Base-by-base conservation (phyloP, 2,797 vertebrate species). In the Thamnophis elegans region DNA sequence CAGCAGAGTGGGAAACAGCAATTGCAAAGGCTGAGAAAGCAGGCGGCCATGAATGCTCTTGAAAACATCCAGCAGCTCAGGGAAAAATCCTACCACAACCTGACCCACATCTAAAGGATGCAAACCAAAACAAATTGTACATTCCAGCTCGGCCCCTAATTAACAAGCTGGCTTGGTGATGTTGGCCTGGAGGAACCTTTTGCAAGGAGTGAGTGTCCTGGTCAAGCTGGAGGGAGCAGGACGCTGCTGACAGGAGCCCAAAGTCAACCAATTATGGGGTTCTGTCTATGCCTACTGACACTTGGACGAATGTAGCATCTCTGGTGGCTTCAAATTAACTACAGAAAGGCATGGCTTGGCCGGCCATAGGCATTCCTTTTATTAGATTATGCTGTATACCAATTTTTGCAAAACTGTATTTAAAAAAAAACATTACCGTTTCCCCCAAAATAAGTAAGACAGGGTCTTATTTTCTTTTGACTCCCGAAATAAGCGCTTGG, bases 1-100 rank as follows among this genome's bases (percentile, higher is more conserved):
- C 96, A 96, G 95, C 91, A 93, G 94, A 95, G 95, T 82, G 92
- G 95, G 95, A 97, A 97, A 96, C 96, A 97, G 96, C 96, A 95
- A 96, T 95, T 97, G 91, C 87, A 93, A 92, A 94, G 93, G 95
- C 93, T 95, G 95, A 73, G 94, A 96, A 96, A 96, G 95, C 94
- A 97, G 96, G 93, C 95, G 95, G 90, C 88, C 94, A 97, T 95
- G 95, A 97, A 95, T 94, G 95, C 96, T 96, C 96, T 94, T 94
- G 32, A 89, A 92, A 92, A 92, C 93, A 96, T 94, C 95, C 97
- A 96, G 96, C 96, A 96, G 96, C 82, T 94, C 95, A 95, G 92
- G 90, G 93, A 68, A 56, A 89, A 89, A 8, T 91, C n/a, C 89
- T 90, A 94, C 88, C 94, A 32, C 1, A 87, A 93, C 92, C 88